Evolutionary conservation across 2,113 vertebrate genomes (phyloP).

Genomic region (Podilymbus podiceps): DNA sequence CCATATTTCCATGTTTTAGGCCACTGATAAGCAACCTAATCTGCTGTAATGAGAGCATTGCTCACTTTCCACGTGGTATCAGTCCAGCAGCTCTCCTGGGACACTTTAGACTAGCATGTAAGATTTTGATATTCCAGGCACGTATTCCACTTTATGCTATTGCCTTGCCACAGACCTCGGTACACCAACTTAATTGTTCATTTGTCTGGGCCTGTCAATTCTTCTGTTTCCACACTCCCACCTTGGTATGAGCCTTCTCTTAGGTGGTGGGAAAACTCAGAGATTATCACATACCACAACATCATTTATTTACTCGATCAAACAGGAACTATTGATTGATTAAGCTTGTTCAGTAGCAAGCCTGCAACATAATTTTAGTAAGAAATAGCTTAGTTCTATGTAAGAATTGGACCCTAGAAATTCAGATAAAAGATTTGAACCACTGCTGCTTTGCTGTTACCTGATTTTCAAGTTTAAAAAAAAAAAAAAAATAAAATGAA

Average conservation of each 20-base stretch:
- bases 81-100: neutral
- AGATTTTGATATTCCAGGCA: conserved; percentile 30
- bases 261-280: neutral
- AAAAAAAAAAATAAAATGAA: neutral
- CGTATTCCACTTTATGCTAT: neutral
- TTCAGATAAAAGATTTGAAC: neutral
- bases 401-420: neutral
- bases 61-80: neutral
- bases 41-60: neutral
- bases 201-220: conserved; percentile 41
- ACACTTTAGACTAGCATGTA: neutral
- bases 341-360: neutral
- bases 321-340: conserved; percentile 27
- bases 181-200: conserved; percentile 45
- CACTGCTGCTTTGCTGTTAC: neutral
- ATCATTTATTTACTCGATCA: conserved; percentile 46
- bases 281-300: conserved; percentile 16
- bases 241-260: neutral
- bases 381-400: neutral
- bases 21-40: neutral
- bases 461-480: neutral
- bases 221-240: neutral
- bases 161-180: conserved; percentile 1
- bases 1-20: neutral
- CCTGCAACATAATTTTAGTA: neutral